Evolutionary conservation across 2,113 vertebrate species (phyloP).

Genomic region (Lamprotornis superbus): DNA sequence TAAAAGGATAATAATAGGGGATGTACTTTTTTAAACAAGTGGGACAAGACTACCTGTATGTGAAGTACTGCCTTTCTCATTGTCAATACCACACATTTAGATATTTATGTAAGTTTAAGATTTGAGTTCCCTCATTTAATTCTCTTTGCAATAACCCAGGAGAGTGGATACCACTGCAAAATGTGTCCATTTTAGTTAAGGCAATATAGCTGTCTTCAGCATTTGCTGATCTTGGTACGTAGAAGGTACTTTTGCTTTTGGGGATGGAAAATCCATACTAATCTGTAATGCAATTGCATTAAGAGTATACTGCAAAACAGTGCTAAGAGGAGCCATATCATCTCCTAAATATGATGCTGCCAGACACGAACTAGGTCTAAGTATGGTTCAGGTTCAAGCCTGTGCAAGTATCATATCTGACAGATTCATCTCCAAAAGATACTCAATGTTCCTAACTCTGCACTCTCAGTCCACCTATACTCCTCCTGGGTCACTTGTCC

Average conservation of each 20-base stretch:
- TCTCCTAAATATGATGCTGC: not conserved
- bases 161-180: not conserved
- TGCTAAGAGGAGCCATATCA: not conserved
- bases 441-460: not conserved
- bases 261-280: not conserved
- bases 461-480: not conserved
- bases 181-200: not conserved
- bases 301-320: not conserved
- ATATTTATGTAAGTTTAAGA: not conserved
- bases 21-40: not conserved
- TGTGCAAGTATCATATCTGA: not conserved
- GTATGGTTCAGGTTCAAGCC: not conserved
- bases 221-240: not conserved
- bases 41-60: not conserved
- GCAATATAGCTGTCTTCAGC: not conserved
- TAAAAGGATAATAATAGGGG: not conserved
- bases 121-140: not conserved
- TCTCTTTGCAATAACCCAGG: not conserved
- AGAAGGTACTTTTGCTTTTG: not conserved
- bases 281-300: not conserved
- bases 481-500: not conserved
- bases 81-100: not conserved
- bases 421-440: not conserved
- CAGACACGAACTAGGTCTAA: not conserved
- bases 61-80: not conserved